Percentiles rank a stretch among this genome's conserved stretches.
Evolutionary conservation across 2,888 invertebrate genomes (phyloP).

Genomic region (Orchesella flavescens): DNA sequence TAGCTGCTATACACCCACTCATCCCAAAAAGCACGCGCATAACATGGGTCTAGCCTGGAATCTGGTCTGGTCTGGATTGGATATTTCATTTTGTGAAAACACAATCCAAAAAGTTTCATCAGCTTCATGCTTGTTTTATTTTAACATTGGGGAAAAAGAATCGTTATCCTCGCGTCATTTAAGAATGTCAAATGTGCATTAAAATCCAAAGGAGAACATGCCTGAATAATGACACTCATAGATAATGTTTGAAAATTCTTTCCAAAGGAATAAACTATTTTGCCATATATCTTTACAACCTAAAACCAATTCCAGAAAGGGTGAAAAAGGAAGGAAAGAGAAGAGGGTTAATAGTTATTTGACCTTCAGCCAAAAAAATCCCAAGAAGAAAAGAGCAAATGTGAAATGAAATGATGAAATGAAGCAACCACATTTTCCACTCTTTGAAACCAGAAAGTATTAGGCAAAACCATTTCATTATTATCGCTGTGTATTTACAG

Average conservation of each 20-base stretch:
- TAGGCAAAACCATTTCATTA: neutral
- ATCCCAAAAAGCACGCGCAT: no score
- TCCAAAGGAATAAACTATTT: neutral
- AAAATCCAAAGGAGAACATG: neutral
- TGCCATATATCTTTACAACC: neutral
- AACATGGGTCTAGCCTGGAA: no score
- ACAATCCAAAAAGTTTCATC: neutral
- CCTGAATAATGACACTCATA: constrained; percentile 55
- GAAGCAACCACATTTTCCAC: constrained; percentile 17
- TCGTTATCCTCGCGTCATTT: neutral
- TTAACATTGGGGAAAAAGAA: neutral
- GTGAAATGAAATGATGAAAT: neutral
- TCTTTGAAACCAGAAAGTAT: constrained; percentile 3
- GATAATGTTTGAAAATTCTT: constrained; percentile 43
- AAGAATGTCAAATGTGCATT: neutral
- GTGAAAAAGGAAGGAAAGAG: neutral
- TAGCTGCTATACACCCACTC: no score
- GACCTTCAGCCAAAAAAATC: neutral
- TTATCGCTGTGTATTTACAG: neutral
- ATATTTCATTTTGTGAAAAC: no score
- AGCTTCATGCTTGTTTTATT: constrained; percentile 9
- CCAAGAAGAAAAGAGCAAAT: neutral
- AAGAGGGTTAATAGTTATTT: constrained; percentile 9
- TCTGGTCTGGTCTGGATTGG: no score
- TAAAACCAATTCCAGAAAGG: neutral